phyloP scores from a whole-genome alignment of 2,113 vertebrate species.

The Xiphorhynchus elegans region DNA sequence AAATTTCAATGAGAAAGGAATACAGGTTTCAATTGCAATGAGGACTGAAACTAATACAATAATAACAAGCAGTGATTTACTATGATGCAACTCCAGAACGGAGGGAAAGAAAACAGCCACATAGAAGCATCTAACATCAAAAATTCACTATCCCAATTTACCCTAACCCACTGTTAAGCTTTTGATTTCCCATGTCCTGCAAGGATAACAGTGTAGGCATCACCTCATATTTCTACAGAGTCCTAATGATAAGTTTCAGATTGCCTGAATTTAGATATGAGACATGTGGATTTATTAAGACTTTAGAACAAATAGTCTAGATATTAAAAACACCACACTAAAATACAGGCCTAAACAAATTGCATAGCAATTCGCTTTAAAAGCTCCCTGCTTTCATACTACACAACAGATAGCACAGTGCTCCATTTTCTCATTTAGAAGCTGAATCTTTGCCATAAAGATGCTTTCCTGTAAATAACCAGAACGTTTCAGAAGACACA shows the following conservation, averaged over 20 bases:
- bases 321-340: background rate
- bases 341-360: background rate
- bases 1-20: background rate
- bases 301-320: background rate
- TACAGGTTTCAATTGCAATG: background rate
- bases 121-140: background rate
- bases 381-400: background rate
- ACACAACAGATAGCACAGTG: background rate
- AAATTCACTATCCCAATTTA: background rate
- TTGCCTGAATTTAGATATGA: background rate
- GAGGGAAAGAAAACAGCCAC: background rate
- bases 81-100: background rate
- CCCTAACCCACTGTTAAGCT: background rate
- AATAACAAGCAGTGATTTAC: background rate
- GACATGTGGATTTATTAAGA: background rate
- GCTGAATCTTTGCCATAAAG: background rate
- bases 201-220: background rate
- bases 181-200: background rate
- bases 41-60: background rate
- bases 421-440: background rate
- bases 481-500: constrained; percentile 6
- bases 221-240: background rate
- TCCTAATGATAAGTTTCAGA: background rate
- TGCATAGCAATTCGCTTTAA: background rate
- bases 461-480: background rate